These are phyloP conservation scores for Orcinus orca DNA, from an alignment of 2,113 vertebrate genomes.

Conservation along the genomic window DNA sequence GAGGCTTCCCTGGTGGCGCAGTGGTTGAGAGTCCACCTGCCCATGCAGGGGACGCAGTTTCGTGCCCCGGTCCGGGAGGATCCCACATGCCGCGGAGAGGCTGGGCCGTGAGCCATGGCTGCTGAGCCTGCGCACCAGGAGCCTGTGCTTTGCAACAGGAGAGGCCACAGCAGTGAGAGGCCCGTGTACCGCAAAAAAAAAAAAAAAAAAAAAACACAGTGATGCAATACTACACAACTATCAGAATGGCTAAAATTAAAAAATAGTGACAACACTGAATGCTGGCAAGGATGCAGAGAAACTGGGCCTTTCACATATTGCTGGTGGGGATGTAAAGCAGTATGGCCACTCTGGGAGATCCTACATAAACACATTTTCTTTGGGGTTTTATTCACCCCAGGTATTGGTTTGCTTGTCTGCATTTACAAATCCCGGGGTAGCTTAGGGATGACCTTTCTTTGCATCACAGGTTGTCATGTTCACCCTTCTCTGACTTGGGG, in stretches of 20 bases:
- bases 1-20: too few relatives aligned
- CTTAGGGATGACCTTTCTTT: not conserved
- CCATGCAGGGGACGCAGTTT: too few relatives aligned
- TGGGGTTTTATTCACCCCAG: too few relatives aligned
- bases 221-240: rapidly evolving
- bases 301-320: rapidly evolving
- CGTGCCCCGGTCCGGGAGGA: too few relatives aligned
- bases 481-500: not conserved
- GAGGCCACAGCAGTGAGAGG: too few relatives aligned
- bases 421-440: not conserved
- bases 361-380: not conserved
- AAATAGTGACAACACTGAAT: too few relatives aligned
- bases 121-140: too few relatives aligned
- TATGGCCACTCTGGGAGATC: not conserved
- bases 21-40: too few relatives aligned
- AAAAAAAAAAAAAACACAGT: not conserved
- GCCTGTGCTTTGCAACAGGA: too few relatives aligned
- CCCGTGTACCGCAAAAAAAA: too few relatives aligned
- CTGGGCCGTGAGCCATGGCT: too few relatives aligned
- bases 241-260: not conserved
- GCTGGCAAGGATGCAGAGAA: not conserved
- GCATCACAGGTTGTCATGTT: not conserved
- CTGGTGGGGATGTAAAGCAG: not conserved
- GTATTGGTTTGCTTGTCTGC: not conserved
- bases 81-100: too few relatives aligned